phyloP scores from a whole-genome alignment of 2,113 vertebrate species.

The Calyptommatus sinebrachiatus region DNA sequence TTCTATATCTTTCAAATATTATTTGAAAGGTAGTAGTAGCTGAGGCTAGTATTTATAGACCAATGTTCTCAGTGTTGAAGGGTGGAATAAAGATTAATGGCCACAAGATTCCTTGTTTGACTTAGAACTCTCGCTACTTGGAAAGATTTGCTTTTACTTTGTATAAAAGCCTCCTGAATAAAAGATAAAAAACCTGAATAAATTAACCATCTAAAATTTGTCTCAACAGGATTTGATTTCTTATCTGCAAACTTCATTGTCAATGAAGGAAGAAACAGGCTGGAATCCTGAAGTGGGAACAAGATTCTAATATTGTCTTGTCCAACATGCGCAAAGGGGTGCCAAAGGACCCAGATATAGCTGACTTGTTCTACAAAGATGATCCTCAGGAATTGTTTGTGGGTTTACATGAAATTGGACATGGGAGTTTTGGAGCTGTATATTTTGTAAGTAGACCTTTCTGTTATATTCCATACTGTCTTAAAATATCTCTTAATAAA shows the following conservation, averaged over 20 bases:
- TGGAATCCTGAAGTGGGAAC: conserved; percentile 49
- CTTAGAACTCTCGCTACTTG: not conserved
- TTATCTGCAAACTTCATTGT: conserved; percentile 48
- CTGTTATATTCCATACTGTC: not conserved
- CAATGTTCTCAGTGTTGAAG: not conserved
- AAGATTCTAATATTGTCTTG: conserved; percentile 22
- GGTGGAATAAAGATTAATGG: not conserved
- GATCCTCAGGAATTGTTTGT: conserved; percentile 81
- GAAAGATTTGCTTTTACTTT: conserved; percentile 38
- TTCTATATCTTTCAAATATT: not conserved
- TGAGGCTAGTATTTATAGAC: not conserved
- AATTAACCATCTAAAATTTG: conserved; percentile 28
- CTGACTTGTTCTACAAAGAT: conserved; percentile 79
- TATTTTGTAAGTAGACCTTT: conserved; percentile 77
- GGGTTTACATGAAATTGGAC: conserved; percentile 80
- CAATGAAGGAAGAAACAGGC: conserved; percentile 66
- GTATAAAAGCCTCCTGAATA: not conserved
- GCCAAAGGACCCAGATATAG: conserved; percentile 76
- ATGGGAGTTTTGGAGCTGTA: conserved; percentile 83
- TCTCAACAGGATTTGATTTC: conserved; percentile 65
- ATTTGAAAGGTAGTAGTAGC: not conserved
- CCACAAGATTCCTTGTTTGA: not conserved
- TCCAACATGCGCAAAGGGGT: conserved; percentile 79
- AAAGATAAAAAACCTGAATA: conserved; percentile 4
- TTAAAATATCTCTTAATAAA: not conserved